A percentile compares a stretch with the other conserved stretches of the same genome.
phyloP scores from a whole-genome alignment of 2,888 invertebrate species.

The Stomorhina lunata region DNA sequence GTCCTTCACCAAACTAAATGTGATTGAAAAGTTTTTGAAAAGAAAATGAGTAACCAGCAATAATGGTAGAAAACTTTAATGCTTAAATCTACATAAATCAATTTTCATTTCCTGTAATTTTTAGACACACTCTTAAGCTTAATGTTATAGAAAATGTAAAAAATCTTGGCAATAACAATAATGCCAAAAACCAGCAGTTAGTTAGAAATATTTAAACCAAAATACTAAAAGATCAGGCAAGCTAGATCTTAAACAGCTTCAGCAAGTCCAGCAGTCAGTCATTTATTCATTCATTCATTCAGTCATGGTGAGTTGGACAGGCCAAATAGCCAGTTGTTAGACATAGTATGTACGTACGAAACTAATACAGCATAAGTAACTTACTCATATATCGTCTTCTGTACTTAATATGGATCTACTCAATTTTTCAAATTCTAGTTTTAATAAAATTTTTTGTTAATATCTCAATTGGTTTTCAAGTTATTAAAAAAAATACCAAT shows the following conservation, averaged over 20 bases:
- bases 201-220: constrained; percentile 28
- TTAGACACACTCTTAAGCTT: constrained; percentile 55
- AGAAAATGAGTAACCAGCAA: constrained; percentile 29
- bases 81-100: constrained; percentile 62
- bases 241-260: constrained; percentile 3
- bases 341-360: no score
- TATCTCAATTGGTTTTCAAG: no score
- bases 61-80: constrained; percentile 29
- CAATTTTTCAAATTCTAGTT: no score
- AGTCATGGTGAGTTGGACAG: constrained; percentile 26
- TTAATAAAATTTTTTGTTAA: no score
- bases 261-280: neutral
- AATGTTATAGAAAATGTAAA: neutral
- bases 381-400: no score
- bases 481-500: no score
- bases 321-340: constrained; percentile 29
- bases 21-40: constrained; percentile 55
- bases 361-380: neutral
- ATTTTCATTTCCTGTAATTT: constrained; percentile 63
- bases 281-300: constrained; percentile 27
- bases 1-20: neutral
- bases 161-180: neutral
- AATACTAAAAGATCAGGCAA: no score
- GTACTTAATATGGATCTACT: no score
- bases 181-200: constrained; percentile 28